These are phyloP conservation scores for Anthophora plumipes DNA, from an alignment of 2,888 invertebrate species.

Conservation along the genomic window DNA sequence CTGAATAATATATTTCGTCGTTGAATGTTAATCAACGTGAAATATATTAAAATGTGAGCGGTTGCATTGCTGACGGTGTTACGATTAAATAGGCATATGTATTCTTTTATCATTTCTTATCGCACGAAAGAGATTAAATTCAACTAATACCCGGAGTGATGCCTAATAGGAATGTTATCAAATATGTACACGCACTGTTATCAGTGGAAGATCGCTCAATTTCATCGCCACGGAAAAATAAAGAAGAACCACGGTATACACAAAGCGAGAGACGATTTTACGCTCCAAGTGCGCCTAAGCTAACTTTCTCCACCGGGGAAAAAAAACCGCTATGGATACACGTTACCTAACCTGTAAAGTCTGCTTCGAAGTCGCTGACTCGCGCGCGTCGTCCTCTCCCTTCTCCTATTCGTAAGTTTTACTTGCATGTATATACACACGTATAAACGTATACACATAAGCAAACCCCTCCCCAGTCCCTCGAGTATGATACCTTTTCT, in stretches of 20 bases:
- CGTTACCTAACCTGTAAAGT: constrained; percentile 72
- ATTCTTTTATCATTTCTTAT: not conserved
- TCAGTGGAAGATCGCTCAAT: constrained; percentile 34
- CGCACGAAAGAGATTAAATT: not conserved
- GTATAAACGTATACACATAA: not conserved
- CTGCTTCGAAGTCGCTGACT: constrained; percentile 64
- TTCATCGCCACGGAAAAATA: constrained; percentile 30
- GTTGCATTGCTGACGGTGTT: not conserved
- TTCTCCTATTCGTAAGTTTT: constrained; percentile 26
- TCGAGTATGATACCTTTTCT: constrained; percentile 14
- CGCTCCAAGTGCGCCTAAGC: constrained; percentile 74
- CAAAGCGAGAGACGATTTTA: constrained; percentile 71
- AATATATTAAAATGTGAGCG: not conserved
- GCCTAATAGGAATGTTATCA: not conserved
- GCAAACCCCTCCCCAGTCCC: constrained; percentile 7
- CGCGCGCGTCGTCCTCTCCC: constrained; percentile 51
- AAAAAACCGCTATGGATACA: constrained; percentile 68
- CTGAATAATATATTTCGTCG: constrained; percentile 20
- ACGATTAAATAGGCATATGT: not conserved
- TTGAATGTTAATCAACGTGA: not conserved
- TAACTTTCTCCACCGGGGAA: constrained; percentile 77
- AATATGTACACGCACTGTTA: not conserved
- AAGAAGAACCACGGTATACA: constrained; percentile 34
- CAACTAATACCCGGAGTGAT: not conserved
- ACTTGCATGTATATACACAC: constrained; percentile 5